These are phyloP conservation scores for Lucifuga dentata DNA, from an alignment of 2,113 vertebrate species.

Conservation along the genomic window DNA sequence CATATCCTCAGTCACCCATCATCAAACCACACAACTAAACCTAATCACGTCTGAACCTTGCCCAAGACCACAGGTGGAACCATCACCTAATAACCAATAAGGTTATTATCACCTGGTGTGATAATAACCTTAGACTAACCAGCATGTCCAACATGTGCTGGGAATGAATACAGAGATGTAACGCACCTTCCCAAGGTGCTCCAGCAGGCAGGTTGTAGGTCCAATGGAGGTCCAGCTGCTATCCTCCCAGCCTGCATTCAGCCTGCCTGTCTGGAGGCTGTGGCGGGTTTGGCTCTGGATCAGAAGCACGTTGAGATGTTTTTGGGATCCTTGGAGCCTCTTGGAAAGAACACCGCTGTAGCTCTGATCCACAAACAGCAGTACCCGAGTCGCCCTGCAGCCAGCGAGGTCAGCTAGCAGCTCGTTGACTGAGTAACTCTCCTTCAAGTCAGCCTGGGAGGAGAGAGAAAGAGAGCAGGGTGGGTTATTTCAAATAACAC, in stretches of 20 bases:
- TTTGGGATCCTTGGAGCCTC: slow-evolving; percentile 80
- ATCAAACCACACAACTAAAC: no score
- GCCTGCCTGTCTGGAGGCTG: slow-evolving; percentile 46
- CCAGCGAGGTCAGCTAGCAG: slow-evolving; percentile 77
- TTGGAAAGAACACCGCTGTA: slow-evolving; percentile 82
- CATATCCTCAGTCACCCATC: no score
- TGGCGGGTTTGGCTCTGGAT: slow-evolving; percentile 67
- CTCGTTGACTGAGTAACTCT: slow-evolving; percentile 71
- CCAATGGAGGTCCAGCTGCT: slow-evolving; percentile 74
- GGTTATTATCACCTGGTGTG: no score
- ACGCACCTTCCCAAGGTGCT: slow-evolving; percentile 79
- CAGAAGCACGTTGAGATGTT: slow-evolving; percentile 83
- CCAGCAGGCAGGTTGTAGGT: slow-evolving; percentile 78
- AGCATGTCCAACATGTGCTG: no score
- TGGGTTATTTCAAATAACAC: no score
- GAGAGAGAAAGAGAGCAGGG: neutral
- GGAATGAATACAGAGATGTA: neutral
- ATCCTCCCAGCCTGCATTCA: slow-evolving; percentile 43
- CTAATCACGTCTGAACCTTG: no score
- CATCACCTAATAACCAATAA: no score
- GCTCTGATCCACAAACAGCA: slow-evolving; percentile 87
- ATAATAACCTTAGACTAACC: no score
- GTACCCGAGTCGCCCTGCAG: slow-evolving; percentile 81
- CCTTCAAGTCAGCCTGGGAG: slow-evolving; percentile 70
- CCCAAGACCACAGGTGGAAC: no score